phyloP scores from a whole-genome alignment of 1,140 invertebrate genomes.

The Apis laboriosa region DNA sequence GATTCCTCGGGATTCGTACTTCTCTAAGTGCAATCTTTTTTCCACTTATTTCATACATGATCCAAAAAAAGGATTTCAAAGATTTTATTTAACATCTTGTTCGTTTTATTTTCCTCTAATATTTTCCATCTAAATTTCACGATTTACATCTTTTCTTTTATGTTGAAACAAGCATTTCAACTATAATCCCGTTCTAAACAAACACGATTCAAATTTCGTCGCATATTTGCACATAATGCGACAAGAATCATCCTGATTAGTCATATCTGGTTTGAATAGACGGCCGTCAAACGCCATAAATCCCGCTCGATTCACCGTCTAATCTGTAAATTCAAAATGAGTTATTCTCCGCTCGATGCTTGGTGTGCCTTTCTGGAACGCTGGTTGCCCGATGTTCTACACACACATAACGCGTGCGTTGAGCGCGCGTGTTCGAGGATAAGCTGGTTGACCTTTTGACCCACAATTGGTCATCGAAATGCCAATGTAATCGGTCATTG shows the following conservation, averaged over 20 bases:
- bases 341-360: constrained; percentile 36
- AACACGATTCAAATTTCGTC: neutral
- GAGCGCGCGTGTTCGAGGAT: neutral
- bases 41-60: too few relatives aligned
- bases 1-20: too few relatives aligned
- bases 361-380: neutral
- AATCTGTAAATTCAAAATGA: constrained; percentile 64
- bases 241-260: constrained; percentile 47
- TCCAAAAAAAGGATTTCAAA: too few relatives aligned
- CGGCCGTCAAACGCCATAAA: constrained; percentile 56
- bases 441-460: constrained; percentile 35
- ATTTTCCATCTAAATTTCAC: too few relatives aligned
- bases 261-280: constrained; percentile 39
- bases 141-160: too few relatives aligned
- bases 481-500: constrained; percentile 39
- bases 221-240: constrained; percentile 28
- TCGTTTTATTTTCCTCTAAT: too few relatives aligned
- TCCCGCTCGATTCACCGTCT: constrained; percentile 32
- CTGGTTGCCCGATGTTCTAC: neutral
- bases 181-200: too few relatives aligned
- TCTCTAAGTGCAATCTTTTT: too few relatives aligned
- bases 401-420: too few relatives aligned
- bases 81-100: too few relatives aligned
- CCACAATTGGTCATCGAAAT: constrained; percentile 43
- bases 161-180: too few relatives aligned